phyloP scores from a whole-genome alignment of 2,888 invertebrate species.

The Blera fallax region DNA sequence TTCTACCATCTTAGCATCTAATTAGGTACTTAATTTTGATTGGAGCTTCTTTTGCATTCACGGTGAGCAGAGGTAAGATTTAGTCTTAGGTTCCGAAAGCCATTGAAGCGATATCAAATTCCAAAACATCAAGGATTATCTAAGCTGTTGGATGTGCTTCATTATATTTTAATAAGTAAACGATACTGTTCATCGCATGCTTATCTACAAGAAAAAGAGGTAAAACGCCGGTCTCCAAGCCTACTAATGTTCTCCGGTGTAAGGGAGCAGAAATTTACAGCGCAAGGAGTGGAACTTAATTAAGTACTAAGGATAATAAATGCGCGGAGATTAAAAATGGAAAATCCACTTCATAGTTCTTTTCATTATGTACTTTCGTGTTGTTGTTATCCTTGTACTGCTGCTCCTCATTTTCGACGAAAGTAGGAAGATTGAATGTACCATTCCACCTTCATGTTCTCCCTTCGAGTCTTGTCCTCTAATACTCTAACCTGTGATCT shows the following conservation, averaged over 20 bases:
- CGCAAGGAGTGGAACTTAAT: constrained; percentile 47
- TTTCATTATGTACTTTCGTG: constrained; percentile 12
- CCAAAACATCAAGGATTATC: constrained; percentile 50
- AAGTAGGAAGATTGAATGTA: too few species aligned
- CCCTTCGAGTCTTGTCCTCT: not conserved
- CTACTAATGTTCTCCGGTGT: constrained; percentile 6
- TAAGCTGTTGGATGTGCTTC: constrained; percentile 47
- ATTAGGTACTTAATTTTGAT: constrained; percentile 52
- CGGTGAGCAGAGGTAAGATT: constrained; percentile 2
- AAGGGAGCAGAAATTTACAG: not conserved
- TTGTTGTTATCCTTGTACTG: constrained; percentile 25
- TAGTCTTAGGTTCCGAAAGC: constrained; percentile 18
- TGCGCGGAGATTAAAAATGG: constrained; percentile 47
- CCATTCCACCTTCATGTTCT: not conserved
- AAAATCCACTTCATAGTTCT: constrained; percentile 43
- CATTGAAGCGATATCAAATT: constrained; percentile 52
- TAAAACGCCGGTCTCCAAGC: constrained; percentile 4
- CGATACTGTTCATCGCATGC: constrained; percentile 35
- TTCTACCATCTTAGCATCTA: constrained; percentile 35
- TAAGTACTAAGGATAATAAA: constrained; percentile 54
- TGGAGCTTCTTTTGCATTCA: constrained; percentile 29
- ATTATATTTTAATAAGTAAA: constrained; percentile 62
- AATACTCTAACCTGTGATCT: constrained; percentile 12
- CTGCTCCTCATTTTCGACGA: not conserved
- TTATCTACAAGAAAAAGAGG: constrained; percentile 30